These are phyloP conservation scores for Cataglyphis altisquamis DNA, from an alignment of 2,888 invertebrate genomes.

Conservation along the genomic window DNA sequence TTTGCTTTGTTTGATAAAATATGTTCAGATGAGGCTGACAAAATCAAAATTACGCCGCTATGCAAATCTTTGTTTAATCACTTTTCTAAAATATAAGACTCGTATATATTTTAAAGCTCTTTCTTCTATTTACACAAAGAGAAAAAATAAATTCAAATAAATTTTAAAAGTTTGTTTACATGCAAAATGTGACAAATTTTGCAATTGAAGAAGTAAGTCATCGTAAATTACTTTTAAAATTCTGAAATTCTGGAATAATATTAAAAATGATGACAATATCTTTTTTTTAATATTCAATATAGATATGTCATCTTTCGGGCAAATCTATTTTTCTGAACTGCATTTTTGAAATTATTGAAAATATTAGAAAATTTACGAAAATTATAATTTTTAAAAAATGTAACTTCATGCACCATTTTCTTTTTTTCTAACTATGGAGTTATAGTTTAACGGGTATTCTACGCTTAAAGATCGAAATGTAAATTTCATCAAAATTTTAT, in stretches of 20 bases:
- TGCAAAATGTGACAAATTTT: neutral
- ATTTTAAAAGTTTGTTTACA: neutral
- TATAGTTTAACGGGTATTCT: neutral
- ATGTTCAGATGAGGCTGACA: neutral
- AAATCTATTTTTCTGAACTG: neutral
- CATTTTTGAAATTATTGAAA: neutral
- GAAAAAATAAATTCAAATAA: neutral
- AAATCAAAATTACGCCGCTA: slow-evolving; percentile 4
- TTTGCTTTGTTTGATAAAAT: slow-evolving; percentile 19
- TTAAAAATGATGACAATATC: neutral
- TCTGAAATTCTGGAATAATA: neutral
- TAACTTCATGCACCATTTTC: neutral
- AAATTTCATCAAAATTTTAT: neutral
- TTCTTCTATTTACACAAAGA: neutral
- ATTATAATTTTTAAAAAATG: neutral
- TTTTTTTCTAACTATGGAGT: neutral
- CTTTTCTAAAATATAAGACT: neutral
- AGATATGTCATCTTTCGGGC: neutral
- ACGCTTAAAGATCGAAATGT: neutral
- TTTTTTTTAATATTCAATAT: neutral
- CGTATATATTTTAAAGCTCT: neutral
- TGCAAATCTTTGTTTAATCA: slow-evolving; percentile 17
- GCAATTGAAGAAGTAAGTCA: neutral
- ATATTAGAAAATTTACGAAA: neutral
- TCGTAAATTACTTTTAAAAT: neutral